Conservation (phyloP, 1,140 invertebrate species). For the Drosophila lacteicornis region DNA sequence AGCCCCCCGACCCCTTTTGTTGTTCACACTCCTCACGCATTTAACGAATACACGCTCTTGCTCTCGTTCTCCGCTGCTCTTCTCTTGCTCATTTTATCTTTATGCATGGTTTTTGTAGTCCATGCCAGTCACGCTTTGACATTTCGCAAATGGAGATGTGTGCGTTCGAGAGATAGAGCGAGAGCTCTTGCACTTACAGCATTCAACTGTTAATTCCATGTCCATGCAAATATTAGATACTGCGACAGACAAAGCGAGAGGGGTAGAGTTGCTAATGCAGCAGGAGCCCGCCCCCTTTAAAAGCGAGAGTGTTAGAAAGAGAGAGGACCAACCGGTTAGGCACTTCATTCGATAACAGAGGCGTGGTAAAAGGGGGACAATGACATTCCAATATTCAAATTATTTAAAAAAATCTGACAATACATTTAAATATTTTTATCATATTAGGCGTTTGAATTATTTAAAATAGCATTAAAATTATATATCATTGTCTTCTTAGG, state of each 20-base stretch:
- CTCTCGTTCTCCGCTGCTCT: slow-evolving; percentile 11
- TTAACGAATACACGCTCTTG: slow-evolving; percentile 22
- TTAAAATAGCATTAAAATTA: too few species aligned
- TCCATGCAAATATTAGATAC: slow-evolving; percentile 15
- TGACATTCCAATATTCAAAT: background rate
- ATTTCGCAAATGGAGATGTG: slow-evolving; percentile 32
- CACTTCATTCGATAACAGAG: background rate
- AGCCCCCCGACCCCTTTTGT: background rate
- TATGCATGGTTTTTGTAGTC: slow-evolving; percentile 11
- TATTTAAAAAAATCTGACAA: background rate
- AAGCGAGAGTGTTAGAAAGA: background rate
- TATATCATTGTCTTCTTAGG: background rate
- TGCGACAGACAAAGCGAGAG: background rate
- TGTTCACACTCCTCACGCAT: slow-evolving; percentile 12
- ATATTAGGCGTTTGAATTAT: too few species aligned
- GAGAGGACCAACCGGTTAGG: slow-evolving; percentile 7
- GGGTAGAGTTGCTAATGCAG: slow-evolving; percentile 17
- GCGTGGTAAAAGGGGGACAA: background rate
- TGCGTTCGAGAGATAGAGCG: background rate
- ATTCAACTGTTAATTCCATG: slow-evolving; percentile 6
- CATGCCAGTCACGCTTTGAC: slow-evolving; percentile 40
- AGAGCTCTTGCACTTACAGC: slow-evolving; percentile 6
- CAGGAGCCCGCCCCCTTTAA: too few species aligned
- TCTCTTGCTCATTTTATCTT: slow-evolving; percentile 22
- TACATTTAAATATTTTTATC: too few species aligned